These are phyloP conservation scores for Threskiornis aethiopicus DNA, from an alignment of 2,797 vertebrate species.

Conservation along the genomic window DNA sequence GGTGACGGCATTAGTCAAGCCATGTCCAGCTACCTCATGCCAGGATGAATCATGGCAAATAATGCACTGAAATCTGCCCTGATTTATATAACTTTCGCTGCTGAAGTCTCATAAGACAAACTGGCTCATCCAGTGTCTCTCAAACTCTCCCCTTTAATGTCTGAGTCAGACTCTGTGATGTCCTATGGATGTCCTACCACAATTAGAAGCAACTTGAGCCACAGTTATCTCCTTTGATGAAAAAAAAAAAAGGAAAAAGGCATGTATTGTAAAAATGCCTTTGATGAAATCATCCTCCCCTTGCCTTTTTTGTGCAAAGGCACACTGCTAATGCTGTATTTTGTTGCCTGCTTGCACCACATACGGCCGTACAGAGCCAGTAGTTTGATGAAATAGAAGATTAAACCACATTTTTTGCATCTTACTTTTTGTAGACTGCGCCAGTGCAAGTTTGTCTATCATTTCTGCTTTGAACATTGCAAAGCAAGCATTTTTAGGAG, in stretches of 20 bases:
- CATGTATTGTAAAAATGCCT: not conserved
- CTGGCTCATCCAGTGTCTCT: not conserved
- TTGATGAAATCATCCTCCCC: not conserved
- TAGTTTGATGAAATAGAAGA: not conserved
- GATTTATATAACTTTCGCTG: not conserved
- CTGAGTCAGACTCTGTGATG: not conserved
- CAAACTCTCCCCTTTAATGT: not conserved
- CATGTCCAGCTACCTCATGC: not conserved
- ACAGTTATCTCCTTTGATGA: not conserved
- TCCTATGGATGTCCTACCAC: not conserved
- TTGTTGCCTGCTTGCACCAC: not conserved
- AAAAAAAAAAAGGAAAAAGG: not conserved
- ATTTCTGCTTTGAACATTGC: not conserved
- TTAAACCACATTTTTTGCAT: conserved; percentile 9
- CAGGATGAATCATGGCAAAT: not conserved
- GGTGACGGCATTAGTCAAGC: not conserved
- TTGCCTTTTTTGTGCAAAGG: not conserved
- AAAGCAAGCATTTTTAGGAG: not conserved
- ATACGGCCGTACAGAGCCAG: not conserved
- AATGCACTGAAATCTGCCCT: not conserved
- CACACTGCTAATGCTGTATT: not conserved
- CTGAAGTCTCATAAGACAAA: not conserved
- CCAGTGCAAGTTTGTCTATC: not conserved
- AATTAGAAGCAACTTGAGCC: not conserved
- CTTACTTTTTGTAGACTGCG: not conserved